Evolutionary conservation across 2,113 vertebrate genomes (phyloP).

Genomic region (Amphiprion percula): DNA sequence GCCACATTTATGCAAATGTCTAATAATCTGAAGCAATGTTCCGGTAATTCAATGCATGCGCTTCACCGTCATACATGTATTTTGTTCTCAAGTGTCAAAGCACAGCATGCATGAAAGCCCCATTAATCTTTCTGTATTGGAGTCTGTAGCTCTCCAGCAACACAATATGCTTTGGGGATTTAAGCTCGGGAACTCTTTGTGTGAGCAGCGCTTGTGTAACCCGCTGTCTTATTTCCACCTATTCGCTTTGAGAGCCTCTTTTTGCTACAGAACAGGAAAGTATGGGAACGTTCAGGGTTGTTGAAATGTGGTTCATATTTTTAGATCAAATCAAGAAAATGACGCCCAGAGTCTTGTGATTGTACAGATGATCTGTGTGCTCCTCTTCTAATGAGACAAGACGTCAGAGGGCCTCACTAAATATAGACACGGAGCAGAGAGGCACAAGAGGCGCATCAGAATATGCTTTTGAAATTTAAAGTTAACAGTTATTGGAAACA

Average conservation of each 20-base stretch:
- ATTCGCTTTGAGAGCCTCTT: constrained; percentile 45
- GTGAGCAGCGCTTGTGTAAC: constrained; percentile 39
- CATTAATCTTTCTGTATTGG: constrained; percentile 46
- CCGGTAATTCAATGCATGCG: not conserved
- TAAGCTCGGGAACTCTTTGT: constrained; percentile 47
- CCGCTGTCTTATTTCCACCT: constrained; percentile 41
- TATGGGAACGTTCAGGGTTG: constrained; percentile 46
- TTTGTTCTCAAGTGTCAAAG: constrained; percentile 45
- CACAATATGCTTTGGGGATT: constrained; percentile 59
- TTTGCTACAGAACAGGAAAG: constrained; percentile 13
- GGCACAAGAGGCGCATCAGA: constrained; percentile 54
- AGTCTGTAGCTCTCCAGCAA: constrained; percentile 43
- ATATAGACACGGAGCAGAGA: constrained; percentile 68
- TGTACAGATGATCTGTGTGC: constrained; percentile 51
- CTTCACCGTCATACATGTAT: constrained; percentile 14
- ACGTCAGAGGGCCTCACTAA: constrained; percentile 71
- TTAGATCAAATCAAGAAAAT: constrained; percentile 77
- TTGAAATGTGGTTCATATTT: constrained; percentile 68
- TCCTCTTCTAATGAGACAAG: constrained; percentile 70
- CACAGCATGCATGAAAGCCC: constrained; percentile 42
- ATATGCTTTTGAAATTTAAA: constrained; percentile 55
- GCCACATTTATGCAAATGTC: constrained; percentile 16
- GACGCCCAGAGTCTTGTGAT: constrained; percentile 62
- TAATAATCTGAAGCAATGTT: not conserved
- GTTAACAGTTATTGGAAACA: constrained; percentile 43